A percentile compares a stretch with the other conserved stretches of the same genome.
Evolutionary conservation across 2,888 invertebrate species (phyloP).

Genomic region (Epinotia bilunana): DNA sequence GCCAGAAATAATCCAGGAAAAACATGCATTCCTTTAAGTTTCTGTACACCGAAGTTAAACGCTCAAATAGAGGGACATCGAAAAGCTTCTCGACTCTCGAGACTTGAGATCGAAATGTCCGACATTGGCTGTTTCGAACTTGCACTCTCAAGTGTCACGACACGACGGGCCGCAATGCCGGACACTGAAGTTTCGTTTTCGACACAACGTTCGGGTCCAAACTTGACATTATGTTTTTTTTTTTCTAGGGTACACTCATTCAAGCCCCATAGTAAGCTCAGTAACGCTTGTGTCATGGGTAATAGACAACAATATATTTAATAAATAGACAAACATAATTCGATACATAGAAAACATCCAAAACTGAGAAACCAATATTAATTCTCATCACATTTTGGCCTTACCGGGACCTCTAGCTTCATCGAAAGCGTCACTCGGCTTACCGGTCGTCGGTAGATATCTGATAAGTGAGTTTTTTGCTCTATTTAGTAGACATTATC

Average conservation of each 20-base stretch:
- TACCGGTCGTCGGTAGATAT: too few relatives aligned
- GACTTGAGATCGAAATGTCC: constrained; percentile 12
- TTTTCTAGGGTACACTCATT: not conserved
- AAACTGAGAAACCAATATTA: too few relatives aligned
- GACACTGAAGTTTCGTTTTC: constrained; percentile 10
- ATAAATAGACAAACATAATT: too few relatives aligned
- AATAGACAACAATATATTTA: too few relatives aligned
- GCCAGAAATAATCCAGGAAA: not conserved
- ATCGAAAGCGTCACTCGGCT: too few relatives aligned
- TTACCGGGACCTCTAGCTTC: too few relatives aligned
- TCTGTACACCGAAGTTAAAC: constrained; percentile 1
- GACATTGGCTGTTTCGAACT: constrained; percentile 18
- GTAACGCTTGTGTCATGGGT: too few relatives aligned
- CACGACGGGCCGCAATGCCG: not conserved
- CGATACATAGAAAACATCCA: too few relatives aligned
- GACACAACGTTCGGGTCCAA: not conserved
- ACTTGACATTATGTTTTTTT: not conserved
- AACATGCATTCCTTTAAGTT: not conserved
- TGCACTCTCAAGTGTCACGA: constrained; percentile 1
- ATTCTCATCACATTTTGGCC: too few relatives aligned
- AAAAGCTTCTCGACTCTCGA: constrained; percentile 15
- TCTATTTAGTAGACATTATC: too few relatives aligned
- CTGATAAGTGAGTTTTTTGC: too few relatives aligned
- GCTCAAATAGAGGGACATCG: not conserved
- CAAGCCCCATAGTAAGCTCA: too few relatives aligned